Evolutionary conservation across 2,113 vertebrate species (phyloP).

Genomic region (Petroica traversi): DNA sequence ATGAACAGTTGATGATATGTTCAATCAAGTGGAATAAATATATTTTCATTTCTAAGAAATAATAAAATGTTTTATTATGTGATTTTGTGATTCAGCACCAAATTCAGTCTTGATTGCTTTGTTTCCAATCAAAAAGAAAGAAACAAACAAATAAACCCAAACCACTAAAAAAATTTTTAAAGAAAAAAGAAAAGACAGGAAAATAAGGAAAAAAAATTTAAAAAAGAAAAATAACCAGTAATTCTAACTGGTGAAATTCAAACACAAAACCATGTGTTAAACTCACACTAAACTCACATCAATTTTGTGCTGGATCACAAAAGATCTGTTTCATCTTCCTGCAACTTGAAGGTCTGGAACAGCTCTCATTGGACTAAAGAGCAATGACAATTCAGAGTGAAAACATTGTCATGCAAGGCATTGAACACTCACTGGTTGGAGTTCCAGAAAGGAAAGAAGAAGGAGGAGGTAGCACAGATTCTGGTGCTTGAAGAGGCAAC

Average conservation of each 20-base stretch:
- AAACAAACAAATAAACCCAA: fast-evolving
- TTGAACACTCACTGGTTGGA: fast-evolving
- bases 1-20: not conserved
- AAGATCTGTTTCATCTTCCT: not conserved
- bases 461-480: not conserved
- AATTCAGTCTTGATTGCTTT: not conserved
- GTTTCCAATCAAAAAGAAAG: not conserved
- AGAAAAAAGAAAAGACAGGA: fast-evolving
- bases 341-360: not conserved
- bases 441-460: not conserved
- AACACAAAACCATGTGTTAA: not conserved
- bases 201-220: too few relatives aligned
- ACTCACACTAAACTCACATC: not conserved
- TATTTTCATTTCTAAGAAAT: not conserved
- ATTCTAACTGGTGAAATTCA: not conserved
- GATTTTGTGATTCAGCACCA: not conserved
- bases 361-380: not conserved
- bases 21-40: not conserved
- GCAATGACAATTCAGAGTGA: not conserved
- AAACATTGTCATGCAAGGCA: not conserved
- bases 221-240: not conserved
- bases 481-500: not conserved
- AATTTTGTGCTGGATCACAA: not conserved
- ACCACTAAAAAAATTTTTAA: not conserved
- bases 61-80: not conserved